Evolutionary conservation across 1,140 invertebrate species (phyloP), one percentile per base, ranked within the genome.

Genomic region (Drosophila mauritiana): DNA sequence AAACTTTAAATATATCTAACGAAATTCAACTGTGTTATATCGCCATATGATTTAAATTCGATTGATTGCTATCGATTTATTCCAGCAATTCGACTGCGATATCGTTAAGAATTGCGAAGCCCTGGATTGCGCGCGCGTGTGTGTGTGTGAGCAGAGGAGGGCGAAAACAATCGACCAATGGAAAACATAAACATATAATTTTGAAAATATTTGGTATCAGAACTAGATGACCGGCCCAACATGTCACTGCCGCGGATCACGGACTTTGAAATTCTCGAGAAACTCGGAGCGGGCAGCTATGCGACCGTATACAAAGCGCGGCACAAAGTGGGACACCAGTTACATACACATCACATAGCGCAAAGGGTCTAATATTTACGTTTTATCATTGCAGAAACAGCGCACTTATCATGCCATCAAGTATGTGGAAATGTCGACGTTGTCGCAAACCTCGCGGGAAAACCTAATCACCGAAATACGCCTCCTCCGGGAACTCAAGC

Each of bases 381-480:
- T 15, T 20, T 55, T 72, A 61, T 59, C 45, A 25, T 61, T 78
- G 2, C 49, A 92, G 88, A 91, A 90, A 61, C 78, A 85, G 34
- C 57, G 72, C 22, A 78, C 84, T 69, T 92, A 76, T 58, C 82
- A 89, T 70, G 91, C 92, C 27, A 95, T 98, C 20, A 98, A 98
- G 93, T 97, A 96, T 89, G 95, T 98, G 46, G 94, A 96, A 72
- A 97, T 96, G 91, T 94, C 93, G 1, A 94, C 94, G 15, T 92
- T 98, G n/a, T 97, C 96, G 31, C 95, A 95, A 64, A 93, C 94
- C 3, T 95, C 96, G 4, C 94, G 95, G 17, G 96, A 98, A 79
- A 97, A 97, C 93, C 93, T 98, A 13, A 94, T 98, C 12, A 96
- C 95, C 0, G 98, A 98, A 93, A 98, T 98, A 42, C 94, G 95